Conservation (phyloP, 1,140 invertebrate genomes). For the Anthonomus grandis region DNA sequence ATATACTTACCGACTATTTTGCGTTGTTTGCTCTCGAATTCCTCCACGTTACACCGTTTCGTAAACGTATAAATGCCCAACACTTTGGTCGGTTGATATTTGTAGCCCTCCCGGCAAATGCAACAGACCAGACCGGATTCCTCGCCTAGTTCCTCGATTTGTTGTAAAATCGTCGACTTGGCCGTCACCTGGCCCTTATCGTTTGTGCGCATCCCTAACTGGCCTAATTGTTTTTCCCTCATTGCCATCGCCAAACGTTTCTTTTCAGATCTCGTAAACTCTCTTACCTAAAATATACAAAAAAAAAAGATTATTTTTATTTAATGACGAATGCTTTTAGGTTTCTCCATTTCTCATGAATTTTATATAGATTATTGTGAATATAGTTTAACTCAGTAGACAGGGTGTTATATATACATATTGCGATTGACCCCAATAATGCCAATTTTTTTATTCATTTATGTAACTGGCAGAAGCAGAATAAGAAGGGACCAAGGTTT, state of each 20-base stretch:
- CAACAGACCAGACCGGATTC: slow-evolving; percentile 95
- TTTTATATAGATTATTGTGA: no score
- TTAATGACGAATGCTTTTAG: not conserved
- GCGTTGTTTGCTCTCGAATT: slow-evolving; percentile 81
- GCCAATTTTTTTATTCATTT: no score
- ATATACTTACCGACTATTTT: slow-evolving; percentile 62
- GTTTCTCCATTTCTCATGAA: not conserved
- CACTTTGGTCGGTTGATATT: slow-evolving; percentile 89
- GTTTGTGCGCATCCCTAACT: slow-evolving; percentile 93
- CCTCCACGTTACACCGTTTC: slow-evolving; percentile 92
- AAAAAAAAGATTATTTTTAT: not conserved
- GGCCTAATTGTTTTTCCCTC: slow-evolving; percentile 91
- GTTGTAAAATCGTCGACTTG: slow-evolving; percentile 83
- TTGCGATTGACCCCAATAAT: no score
- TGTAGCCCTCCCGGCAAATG: slow-evolving; percentile 97
- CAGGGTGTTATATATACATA: no score
- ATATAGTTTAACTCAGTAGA: no score
- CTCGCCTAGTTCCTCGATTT: slow-evolving; percentile 92
- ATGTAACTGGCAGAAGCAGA: no score
- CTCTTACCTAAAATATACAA: slow-evolving; percentile 55
- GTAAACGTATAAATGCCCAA: slow-evolving; percentile 97
- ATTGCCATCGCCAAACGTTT: slow-evolving; percentile 97
- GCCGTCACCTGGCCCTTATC: slow-evolving; percentile 92
- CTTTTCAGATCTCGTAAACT: slow-evolving; percentile 92
- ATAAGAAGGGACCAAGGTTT: no score